Percentiles rank a stretch among this genome's conserved stretches.
phyloP scores from a whole-genome alignment of 2,113 vertebrate genomes.

The Pyxicephalus adspersus region DNA sequence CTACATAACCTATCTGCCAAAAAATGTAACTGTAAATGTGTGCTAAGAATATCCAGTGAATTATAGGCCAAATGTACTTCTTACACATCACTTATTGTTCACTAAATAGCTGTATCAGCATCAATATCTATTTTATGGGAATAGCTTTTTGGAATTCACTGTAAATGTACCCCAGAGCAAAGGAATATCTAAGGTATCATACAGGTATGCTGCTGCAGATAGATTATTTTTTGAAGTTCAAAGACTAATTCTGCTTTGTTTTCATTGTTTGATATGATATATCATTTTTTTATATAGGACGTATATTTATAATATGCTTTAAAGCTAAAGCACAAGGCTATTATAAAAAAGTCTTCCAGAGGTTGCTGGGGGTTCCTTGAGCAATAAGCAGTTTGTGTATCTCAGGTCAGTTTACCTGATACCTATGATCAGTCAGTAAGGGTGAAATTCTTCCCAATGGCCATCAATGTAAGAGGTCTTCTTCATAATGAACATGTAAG shows the following conservation, averaged over 20 bases:
- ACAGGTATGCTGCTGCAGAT: background rate
- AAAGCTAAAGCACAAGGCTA: no score
- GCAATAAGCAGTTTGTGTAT: no score
- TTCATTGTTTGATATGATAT: no score
- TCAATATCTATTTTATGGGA: slow-evolving; percentile 13
- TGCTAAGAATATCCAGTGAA: slow-evolving; percentile 25
- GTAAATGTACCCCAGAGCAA: background rate
- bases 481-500: no score
- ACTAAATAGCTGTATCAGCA: background rate
- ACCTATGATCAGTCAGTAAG: no score
- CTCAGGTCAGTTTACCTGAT: no score
- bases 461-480: no score
- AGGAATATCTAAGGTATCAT: background rate
- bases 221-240: background rate
- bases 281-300: no score
- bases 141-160: background rate
- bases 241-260: background rate
- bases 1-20: slow-evolving; percentile 20
- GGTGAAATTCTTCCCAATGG: no score
- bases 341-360: no score
- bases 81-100: background rate
- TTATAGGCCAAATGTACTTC: slow-evolving; percentile 16
- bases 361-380: no score
- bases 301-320: no score
- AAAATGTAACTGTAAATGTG: slow-evolving; percentile 8